Evolutionary conservation across 2,113 vertebrate genomes (phyloP).

Genomic region (Cyprichromis sp.): DNA sequence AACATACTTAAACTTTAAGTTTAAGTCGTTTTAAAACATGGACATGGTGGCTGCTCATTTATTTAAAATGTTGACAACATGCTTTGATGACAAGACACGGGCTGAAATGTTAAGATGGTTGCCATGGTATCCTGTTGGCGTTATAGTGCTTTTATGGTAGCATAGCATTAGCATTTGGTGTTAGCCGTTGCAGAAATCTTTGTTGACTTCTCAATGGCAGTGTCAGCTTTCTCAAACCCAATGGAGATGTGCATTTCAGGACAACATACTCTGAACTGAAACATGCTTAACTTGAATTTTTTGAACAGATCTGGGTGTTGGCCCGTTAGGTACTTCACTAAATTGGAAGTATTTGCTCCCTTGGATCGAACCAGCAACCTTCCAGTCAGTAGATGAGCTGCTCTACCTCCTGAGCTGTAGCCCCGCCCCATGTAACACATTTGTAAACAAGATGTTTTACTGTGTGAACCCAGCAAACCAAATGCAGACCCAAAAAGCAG

Average conservation of each 20-base stretch:
- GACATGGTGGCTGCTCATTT: not conserved
- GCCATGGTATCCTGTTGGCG: not conserved
- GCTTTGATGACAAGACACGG: not conserved
- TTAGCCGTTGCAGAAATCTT: not conserved
- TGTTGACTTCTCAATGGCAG: not conserved
- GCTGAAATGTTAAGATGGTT: not conserved
- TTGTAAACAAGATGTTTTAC: not conserved
- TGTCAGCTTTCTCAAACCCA: not conserved
- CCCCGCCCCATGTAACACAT: not conserved
- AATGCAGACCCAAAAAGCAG: not conserved
- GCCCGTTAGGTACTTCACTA: not conserved
- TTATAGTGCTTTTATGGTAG: rapidly evolving
- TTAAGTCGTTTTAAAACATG: not conserved
- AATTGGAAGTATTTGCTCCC: not conserved
- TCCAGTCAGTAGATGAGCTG: not conserved
- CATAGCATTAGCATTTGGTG: not conserved
- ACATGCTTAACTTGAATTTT: not conserved
- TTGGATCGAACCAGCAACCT: not conserved
- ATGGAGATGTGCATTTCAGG: not conserved
- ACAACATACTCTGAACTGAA: not conserved
- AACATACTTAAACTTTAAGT: not conserved
- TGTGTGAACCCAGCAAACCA: rapidly evolving
- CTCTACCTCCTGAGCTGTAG: not conserved
- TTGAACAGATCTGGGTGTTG: not conserved
- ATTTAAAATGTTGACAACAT: not conserved